A percentile compares a stretch with the other conserved stretches of the same genome.
These are phyloP conservation scores for Brienomyrus longianalis DNA, from an alignment of 2,113 vertebrate genomes.

Conservation along the genomic window DNA sequence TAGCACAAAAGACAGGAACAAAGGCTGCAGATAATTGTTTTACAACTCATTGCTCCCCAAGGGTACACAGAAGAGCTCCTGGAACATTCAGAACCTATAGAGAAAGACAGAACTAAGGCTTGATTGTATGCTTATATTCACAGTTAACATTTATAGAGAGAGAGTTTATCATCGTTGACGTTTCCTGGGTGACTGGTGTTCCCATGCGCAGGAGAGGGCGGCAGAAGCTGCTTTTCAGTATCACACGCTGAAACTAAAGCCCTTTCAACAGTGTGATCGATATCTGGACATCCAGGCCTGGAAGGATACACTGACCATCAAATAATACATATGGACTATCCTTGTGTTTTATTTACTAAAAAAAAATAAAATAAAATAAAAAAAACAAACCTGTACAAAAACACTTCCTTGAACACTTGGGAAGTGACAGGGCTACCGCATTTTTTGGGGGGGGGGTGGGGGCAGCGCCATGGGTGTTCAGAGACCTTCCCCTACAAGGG, in stretches of 20 bases:
- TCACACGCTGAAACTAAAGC: neutral
- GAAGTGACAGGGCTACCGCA: neutral
- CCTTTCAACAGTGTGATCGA: neutral
- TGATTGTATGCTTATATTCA: slow-evolving; percentile 29
- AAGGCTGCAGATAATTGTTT: neutral
- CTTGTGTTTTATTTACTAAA: neutral
- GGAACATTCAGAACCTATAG: slow-evolving; percentile 46
- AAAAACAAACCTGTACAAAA: neutral
- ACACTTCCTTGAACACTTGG: neutral
- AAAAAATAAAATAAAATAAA: neutral
- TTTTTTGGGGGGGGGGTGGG: neutral
- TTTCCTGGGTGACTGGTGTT: neutral
- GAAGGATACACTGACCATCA: neutral
- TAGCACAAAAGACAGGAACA: neutral
- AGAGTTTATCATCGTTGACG: slow-evolving; percentile 39
- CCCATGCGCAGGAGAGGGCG: neutral
- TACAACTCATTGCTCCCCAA: slow-evolving; percentile 17
- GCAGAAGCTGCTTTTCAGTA: neutral
- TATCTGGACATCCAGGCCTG: neutral
- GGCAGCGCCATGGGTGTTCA: neutral
- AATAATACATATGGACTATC: neutral
- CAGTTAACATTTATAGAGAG: slow-evolving; percentile 37
- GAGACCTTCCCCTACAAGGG: neutral
- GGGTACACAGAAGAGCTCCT: slow-evolving; percentile 40
- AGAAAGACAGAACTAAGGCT: neutral